These are phyloP conservation scores for Mechanitis mazaeus DNA, from an alignment of 2,888 invertebrate genomes.

Conservation along the genomic window DNA sequence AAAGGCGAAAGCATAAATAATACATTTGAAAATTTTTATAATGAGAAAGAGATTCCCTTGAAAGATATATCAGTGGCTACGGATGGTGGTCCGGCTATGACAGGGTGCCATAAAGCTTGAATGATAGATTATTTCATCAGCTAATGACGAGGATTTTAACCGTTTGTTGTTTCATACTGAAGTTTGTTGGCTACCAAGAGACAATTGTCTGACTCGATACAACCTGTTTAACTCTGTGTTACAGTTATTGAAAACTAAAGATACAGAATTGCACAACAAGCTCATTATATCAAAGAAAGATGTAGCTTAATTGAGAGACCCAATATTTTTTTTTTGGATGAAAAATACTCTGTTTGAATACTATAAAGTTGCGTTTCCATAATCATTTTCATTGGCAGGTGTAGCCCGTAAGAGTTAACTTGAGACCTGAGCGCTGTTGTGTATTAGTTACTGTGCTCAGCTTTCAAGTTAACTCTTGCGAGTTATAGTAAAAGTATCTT, in stretches of 20 bases:
- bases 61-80: slow-evolving; percentile 29
- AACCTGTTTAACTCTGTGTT: slow-evolving; percentile 36
- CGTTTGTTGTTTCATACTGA: slow-evolving; percentile 25
- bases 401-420: no score
- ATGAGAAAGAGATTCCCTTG: slow-evolving; percentile 29
- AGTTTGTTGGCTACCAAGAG: slow-evolving; percentile 30
- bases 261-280: slow-evolving; percentile 36
- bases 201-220: slow-evolving; percentile 29
- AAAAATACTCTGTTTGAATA: no score
- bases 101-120: slow-evolving; percentile 28
- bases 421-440: no score
- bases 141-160: slow-evolving; percentile 24
- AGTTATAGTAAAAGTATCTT: no score
- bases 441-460: no score
- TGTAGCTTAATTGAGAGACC: slow-evolving; percentile 39
- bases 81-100: slow-evolving; percentile 28
- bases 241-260: slow-evolving; percentile 39
- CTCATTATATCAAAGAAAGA: slow-evolving; percentile 39
- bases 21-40: slow-evolving; percentile 28
- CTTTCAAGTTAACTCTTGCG: no score
- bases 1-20: slow-evolving; percentile 26
- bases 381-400: no score
- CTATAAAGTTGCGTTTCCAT: no score
- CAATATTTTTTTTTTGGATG: no score
- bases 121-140: slow-evolving; percentile 19